Percentiles rank a stretch among this genome's conserved stretches.
phyloP scores from a whole-genome alignment of 2,113 vertebrate species.

The Antechinus flavipes region DNA sequence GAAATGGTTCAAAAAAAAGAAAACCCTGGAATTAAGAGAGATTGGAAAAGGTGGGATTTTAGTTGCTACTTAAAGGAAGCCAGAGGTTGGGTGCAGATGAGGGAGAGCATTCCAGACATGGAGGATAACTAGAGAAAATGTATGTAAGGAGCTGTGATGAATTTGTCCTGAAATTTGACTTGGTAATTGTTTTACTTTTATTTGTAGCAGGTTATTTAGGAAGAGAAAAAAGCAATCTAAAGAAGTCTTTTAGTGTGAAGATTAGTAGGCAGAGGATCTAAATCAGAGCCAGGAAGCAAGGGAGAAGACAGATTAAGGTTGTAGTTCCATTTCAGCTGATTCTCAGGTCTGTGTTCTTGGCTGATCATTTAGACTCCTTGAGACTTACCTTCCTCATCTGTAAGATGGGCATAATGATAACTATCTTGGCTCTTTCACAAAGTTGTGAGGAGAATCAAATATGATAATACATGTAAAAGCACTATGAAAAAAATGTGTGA shows the following conservation, averaged over 20 bases:
- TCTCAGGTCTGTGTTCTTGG: not conserved
- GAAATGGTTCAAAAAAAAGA: not conserved
- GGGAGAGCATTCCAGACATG: not conserved
- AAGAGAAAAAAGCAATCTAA: not conserved
- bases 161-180: not conserved
- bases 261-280: not conserved
- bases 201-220: not conserved
- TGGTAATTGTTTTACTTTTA: not conserved
- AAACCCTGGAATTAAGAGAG: not conserved
- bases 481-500: not conserved
- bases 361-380: not conserved
- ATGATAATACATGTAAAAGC: not conserved
- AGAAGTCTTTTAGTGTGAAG: not conserved
- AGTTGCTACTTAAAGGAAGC: not conserved
- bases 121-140: not conserved
- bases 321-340: not conserved
- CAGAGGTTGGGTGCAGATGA: not conserved
- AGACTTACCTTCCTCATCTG: not conserved
- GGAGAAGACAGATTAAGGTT: not conserved
- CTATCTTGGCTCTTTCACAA: not conserved
- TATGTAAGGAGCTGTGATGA: not conserved
- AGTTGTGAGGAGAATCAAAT: not conserved
- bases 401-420: not conserved
- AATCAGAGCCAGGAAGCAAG: not conserved
- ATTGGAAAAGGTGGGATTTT: not conserved